Conservation (phyloP, 2,797 vertebrate species). For the Agapornis canus region DNA sequence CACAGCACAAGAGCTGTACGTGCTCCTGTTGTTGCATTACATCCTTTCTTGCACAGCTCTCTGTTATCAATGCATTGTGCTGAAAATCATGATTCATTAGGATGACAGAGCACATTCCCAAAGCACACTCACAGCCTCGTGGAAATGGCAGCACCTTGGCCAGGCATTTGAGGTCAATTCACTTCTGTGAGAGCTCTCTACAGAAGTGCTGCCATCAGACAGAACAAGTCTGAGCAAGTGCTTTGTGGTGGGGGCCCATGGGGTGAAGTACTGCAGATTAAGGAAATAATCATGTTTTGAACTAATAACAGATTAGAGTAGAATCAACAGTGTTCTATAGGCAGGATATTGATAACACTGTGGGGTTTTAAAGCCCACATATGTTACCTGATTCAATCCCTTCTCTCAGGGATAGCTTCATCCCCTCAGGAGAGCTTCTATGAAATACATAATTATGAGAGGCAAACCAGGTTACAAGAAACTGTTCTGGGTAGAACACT, state of each 20-base stretch:
- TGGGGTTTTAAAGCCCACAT: neutral
- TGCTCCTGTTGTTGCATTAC: neutral
- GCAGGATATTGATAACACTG: neutral
- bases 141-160: neutral
- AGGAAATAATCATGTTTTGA: neutral
- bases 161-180: neutral
- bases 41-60: fast-evolving
- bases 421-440: neutral
- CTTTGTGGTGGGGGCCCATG: fast-evolving
- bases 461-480: neutral
- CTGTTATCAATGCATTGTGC: neutral
- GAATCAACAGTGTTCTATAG: neutral
- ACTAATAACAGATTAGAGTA: neutral
- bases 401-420: neutral
- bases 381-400: neutral
- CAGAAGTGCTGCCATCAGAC: neutral
- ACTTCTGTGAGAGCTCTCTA: neutral
- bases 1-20: fast-evolving
- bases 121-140: neutral
- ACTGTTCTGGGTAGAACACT: neutral
- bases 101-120: neutral
- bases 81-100: neutral
- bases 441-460: neutral
- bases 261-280: neutral
- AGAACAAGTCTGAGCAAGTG: neutral